These are phyloP conservation scores for Ophioninae sp. DNA, from an alignment of 2,888 invertebrate genomes.

Conservation along the genomic window DNA sequence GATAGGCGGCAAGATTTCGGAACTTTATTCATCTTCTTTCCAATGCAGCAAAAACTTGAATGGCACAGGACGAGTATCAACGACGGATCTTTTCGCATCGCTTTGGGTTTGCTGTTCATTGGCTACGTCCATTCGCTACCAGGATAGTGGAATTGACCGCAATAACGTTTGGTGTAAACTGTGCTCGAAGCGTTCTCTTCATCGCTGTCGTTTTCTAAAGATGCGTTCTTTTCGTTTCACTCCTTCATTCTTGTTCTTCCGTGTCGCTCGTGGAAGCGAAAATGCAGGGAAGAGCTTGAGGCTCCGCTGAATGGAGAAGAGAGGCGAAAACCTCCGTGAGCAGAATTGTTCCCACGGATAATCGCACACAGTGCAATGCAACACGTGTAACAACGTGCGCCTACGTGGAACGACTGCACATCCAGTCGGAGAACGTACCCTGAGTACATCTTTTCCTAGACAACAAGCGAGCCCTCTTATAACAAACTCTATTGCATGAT, in stretches of 20 bases:
- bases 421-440: conserved; percentile 41
- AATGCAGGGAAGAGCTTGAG: conserved; percentile 46
- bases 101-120: conserved; percentile 24
- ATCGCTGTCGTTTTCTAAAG: conserved; percentile 18
- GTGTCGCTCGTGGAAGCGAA: conserved; percentile 40
- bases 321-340: conserved; percentile 29
- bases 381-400: conserved; percentile 10
- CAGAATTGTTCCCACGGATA: conserved; percentile 55
- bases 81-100: neutral
- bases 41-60: neutral
- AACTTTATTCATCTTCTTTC: neutral
- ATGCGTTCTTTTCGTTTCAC: conserved; percentile 37
- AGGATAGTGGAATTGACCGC: conserved; percentile 45
- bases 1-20: no score
- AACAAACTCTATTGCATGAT: conserved; percentile 19
- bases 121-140: neutral
- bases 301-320: conserved; percentile 38
- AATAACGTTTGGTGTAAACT: conserved; percentile 36
- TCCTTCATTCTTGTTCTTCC: conserved; percentile 40
- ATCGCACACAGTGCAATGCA: conserved; percentile 24
- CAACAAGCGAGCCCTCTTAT: conserved; percentile 28
- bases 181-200: conserved; percentile 15
- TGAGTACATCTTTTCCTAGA: conserved; percentile 34
- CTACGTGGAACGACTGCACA: conserved; percentile 1
- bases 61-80: neutral